Conservation (phyloP, 2,113 vertebrate species). For the Plotosus lineatus region DNA sequence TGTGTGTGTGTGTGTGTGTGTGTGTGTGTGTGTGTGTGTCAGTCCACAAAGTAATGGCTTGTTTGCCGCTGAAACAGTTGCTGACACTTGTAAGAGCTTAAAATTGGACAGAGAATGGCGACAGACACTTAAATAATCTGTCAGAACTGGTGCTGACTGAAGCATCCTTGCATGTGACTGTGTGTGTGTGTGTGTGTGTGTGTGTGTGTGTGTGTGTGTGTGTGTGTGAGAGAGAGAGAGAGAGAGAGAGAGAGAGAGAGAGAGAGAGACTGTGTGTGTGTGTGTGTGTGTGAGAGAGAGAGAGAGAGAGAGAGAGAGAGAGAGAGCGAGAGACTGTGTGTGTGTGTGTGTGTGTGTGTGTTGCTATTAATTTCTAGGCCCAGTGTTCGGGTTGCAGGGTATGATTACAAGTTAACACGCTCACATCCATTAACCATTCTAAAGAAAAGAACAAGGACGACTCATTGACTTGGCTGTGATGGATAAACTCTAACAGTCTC, state of each 20-base stretch:
- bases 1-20: constrained; percentile 70
- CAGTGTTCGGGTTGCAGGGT: background rate
- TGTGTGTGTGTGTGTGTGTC: constrained; percentile 64
- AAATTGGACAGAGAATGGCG: constrained; percentile 35
- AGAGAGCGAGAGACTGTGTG: too few species aligned
- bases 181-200: constrained; percentile 33
- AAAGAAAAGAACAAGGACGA: background rate
- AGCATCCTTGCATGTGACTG: background rate
- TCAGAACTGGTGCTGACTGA: constrained; percentile 31
- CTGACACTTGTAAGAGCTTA: constrained; percentile 36
- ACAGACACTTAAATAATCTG: constrained; percentile 42
- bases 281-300: too few species aligned
- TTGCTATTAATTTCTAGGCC: background rate
- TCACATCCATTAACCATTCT: background rate
- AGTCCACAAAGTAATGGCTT: constrained; percentile 39
- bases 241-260: too few species aligned
- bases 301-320: too few species aligned
- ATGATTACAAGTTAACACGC: background rate
- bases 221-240: too few species aligned
- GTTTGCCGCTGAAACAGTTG: constrained; percentile 37
- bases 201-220: constrained; percentile 35
- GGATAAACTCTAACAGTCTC: constrained; percentile 1
- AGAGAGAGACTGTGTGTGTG: too few species aligned
- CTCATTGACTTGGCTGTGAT: constrained; percentile 18
- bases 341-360: constrained; percentile 2